phyloP scores from a whole-genome alignment of 2,888 invertebrate genomes.

The Micoletzkya japonica region DNA sequence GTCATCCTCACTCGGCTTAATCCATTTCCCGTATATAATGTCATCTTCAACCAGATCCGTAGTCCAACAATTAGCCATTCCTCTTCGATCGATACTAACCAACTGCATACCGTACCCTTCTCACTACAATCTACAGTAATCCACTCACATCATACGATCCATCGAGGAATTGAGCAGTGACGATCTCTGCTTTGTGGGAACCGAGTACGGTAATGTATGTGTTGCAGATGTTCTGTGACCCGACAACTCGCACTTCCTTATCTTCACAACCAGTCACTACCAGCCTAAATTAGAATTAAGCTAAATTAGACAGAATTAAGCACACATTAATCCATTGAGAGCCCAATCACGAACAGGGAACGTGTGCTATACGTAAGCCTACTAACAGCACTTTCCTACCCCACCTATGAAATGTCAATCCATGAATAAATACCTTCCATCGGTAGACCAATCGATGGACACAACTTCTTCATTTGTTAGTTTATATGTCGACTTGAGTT shows the following conservation, averaged over 20 bases:
- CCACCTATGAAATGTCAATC: too few relatives aligned
- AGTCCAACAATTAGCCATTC: conserved; percentile 50
- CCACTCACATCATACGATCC: conserved; percentile 77
- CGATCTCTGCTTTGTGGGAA: conserved; percentile 82
- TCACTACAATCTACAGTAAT: not conserved
- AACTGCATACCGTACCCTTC: conserved; percentile 43
- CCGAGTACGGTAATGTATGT: conserved; percentile 79
- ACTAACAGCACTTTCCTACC: not conserved
- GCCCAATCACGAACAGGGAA: not conserved
- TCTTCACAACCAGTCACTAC: conserved; percentile 89
- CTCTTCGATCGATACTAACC: conserved; percentile 52
- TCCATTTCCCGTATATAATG: conserved; percentile 35
- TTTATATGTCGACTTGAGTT: conserved; percentile 80
- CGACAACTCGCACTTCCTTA: conserved; percentile 79
- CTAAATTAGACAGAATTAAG: not conserved
- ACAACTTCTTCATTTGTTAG: conserved; percentile 82
- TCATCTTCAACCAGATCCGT: conserved; percentile 46
- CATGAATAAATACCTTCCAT: conserved; percentile 84
- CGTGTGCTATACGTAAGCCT: not conserved
- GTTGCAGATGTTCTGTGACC: conserved; percentile 77
- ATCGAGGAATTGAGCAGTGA: conserved; percentile 85
- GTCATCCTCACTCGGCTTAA: conserved; percentile 31
- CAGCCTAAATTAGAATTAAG: conserved; percentile 65
- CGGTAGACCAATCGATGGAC: conserved; percentile 87
- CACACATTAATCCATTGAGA: not conserved